Conservation (phyloP, 2,797 vertebrate genomes). For the Anguilla marmorata region DNA sequence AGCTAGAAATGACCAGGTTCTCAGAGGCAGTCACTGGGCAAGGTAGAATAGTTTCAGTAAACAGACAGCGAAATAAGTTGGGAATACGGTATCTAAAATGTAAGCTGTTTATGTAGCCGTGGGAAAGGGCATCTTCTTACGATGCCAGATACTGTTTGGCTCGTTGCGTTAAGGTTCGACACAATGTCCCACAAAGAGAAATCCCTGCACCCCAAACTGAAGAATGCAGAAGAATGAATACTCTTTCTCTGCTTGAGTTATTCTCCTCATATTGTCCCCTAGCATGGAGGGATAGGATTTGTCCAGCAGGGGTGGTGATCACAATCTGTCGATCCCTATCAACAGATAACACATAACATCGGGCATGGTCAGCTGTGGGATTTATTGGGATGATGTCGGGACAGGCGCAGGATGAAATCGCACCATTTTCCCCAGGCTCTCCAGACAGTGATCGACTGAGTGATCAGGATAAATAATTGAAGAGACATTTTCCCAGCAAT, state of each 20-base stretch:
- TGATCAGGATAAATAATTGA: constrained; percentile 24
- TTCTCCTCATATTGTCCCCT: background rate
- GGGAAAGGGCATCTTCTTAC: no score
- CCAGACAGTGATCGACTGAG: constrained; percentile 14
- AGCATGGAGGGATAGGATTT: background rate
- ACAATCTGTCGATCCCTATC: constrained; percentile 6
- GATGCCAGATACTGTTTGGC: no score
- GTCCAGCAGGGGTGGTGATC: background rate
- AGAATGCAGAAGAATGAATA: background rate
- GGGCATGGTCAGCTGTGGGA: background rate
- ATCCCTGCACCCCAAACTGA: background rate
- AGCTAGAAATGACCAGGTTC: background rate
- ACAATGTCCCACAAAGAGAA: background rate
- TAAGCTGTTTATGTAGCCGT: no score
- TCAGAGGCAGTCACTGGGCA: no score
- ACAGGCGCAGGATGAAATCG: background rate
- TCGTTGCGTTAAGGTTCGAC: background rate
- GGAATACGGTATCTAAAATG: no score
- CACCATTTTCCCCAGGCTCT: background rate
- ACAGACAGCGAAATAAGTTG: no score
- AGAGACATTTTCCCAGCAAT: constrained; percentile 18
- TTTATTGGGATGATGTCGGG: background rate
- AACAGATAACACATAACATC: background rate
- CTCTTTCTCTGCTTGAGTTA: background rate
- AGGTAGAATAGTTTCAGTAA: no score